Evolutionary conservation across 1,140 invertebrate species (phyloP), one percentile per base, ranked within the genome.

Genomic region (Proales similis): DNA sequence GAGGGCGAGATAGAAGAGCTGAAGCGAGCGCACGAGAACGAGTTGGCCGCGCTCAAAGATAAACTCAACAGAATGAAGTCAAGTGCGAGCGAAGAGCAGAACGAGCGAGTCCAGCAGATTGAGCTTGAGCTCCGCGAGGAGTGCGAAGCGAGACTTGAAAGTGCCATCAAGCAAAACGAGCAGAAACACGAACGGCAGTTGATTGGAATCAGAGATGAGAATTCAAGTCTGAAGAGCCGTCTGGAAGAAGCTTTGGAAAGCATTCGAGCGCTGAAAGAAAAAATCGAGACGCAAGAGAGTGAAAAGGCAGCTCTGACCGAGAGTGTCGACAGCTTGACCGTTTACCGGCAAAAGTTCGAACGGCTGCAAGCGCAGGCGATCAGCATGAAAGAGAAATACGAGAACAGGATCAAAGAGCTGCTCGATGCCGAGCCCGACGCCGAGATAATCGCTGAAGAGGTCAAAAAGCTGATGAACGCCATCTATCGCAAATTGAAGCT

Each of bases 391-490:
- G 69, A 72, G 26, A 65, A 65, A 32, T 75, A 74, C 63, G 72
- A 74, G 48, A 66, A 69, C 6, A 65, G 67, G 24, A 71, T 75
- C 24, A 57, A 65, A 38, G 71, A 74, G 30, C 48, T 75, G 43
- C 11, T 57, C 9, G 69, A 72, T 39, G 64, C 67, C 26, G 69
- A 71, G 43, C 61, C 46, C 51, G 32, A 63, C 49, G 20, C 64
- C 43, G 63, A 53, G 63, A 22, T 45, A 14, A 48, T 20, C 9
- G 47, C 66, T 65, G 62, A 48, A 20, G 53, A 76, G 70, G 70
- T 76, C 20, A 76, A 76, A 68, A 74, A 73, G 51, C 70, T 76
- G 42, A 76, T 76, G 74, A 76, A 74, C 66, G 67, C 65, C 22
- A 72, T 73, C 5, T 74, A 69, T 65, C 69, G 70, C 45, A 64